Conservation (phyloP, 1,140 invertebrate species). For the Drosophila athabasca region DNA sequence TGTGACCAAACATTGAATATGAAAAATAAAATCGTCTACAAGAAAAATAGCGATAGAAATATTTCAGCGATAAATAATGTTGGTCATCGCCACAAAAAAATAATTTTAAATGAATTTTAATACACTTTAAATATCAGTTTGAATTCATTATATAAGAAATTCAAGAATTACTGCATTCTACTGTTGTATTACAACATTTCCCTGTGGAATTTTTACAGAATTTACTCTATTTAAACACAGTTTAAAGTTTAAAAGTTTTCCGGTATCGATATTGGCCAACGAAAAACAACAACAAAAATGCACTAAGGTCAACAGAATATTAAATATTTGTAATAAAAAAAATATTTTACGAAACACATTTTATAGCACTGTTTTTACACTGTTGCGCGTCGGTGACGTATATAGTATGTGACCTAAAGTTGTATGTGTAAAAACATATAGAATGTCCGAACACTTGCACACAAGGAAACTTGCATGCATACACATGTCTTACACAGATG, state of each 20-base stretch:
- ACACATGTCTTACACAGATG: conserved; percentile 18
- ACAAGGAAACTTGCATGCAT: conserved; percentile 11
- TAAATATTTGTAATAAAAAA: not conserved
- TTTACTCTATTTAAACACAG: no score
- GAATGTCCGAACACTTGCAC: not conserved
- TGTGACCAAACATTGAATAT: conserved; percentile 46
- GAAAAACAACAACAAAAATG: conserved; percentile 9
- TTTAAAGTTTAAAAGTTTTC: not conserved
- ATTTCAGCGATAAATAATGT: not conserved
- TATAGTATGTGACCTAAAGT: conserved; percentile 22
- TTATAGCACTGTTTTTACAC: conserved; percentile 32
- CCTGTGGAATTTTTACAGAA: no score
- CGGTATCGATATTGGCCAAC: not conserved
- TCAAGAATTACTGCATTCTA: not conserved
- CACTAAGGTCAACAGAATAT: not conserved
- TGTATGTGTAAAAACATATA: conserved; percentile 33
- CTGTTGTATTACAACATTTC: no score
- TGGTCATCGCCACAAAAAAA: conserved; percentile 6
- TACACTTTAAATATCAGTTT: no score
- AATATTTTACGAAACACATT: not conserved
- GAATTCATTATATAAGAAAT: not conserved
- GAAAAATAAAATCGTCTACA: not conserved
- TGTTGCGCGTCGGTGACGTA: conserved; percentile 45
- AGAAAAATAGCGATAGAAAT: not conserved
- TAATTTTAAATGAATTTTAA: not conserved